Conservation (phyloP, 2,797 vertebrate genomes). For the Peromyscus attwateri region DNA sequence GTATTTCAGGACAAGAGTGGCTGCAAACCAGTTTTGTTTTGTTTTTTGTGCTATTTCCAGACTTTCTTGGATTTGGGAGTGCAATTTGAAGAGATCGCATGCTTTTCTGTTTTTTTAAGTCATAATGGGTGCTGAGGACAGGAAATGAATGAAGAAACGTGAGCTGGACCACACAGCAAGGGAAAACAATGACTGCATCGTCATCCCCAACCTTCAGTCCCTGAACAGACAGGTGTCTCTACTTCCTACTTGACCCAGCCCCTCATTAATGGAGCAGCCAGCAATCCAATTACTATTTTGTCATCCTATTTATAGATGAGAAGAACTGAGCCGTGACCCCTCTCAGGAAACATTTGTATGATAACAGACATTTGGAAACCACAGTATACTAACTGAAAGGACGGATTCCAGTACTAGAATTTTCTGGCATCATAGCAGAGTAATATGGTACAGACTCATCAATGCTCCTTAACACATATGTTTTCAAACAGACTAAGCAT, state of each 20-base stretch:
- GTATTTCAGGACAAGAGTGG: slow-evolving; percentile 57
- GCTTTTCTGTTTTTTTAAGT: not conserved
- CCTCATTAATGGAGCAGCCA: not conserved
- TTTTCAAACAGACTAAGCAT: slow-evolving; percentile 47
- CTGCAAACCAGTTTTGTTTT: slow-evolving; percentile 15
- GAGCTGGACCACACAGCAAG: not conserved
- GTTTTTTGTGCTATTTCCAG: slow-evolving; percentile 23
- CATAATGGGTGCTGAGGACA: not conserved
- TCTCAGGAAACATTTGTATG: slow-evolving; percentile 11
- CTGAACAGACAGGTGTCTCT: not conserved
- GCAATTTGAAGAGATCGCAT: not conserved
- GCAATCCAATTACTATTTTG: not conserved
- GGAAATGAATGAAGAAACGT: not conserved
- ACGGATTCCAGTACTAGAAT: not conserved
- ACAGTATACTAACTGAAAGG: not conserved
- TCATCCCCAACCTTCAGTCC: not conserved
- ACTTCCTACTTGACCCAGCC: not conserved
- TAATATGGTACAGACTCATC: not conserved
- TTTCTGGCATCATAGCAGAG: not conserved
- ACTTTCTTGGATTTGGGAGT: slow-evolving; percentile 29
- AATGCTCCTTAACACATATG: not conserved
- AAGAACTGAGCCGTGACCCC: not conserved
- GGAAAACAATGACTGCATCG: not conserved
- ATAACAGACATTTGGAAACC: slow-evolving; percentile 23
- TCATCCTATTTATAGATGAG: not conserved